Evolutionary conservation across 2,797 vertebrate genomes (phyloP), one percentile per base, ranked within the genome.

Genomic region (Pangasius djambal): DNA sequence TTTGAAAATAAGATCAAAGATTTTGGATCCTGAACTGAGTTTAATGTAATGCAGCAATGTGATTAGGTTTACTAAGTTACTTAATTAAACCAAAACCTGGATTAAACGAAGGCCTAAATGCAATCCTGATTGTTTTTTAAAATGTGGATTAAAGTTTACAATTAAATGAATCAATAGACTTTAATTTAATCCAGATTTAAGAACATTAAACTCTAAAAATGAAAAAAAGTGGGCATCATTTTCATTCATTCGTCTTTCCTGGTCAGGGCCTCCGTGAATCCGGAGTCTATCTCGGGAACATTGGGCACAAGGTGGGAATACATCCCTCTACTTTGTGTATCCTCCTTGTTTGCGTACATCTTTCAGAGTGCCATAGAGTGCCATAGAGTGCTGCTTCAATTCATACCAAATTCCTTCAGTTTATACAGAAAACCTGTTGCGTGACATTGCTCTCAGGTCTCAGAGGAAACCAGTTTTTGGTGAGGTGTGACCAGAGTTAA

Each of bases 391-490:
- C n/a, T 34, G 48, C 8, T 18, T 55, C 15, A 55, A 57, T 79
- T 50, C 75, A 15, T 55, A 2, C 18, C n/a, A 16, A 79, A 79
- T 79, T 63, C n/a, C n/a, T 25, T 28, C 63, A 72, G 74, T 59
- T 67, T 31, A 20, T 31, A 4, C 1, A 9, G 28, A 25, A 74
- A 89, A 88, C 89, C 83, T 72, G 91, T 77, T 61, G 18, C 31
- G 61, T 77, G n/a, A 69, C 89, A 86, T 90, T 87, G 37, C 61
- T 86, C n/a, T 8, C 44, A n/a, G 81, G 7, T 28, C 28, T 87
- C 52, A 44, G 1, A 6, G 65, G 31, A 55, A 86, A 89, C 67
- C 18, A 6, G 16, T 83, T 88, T 86, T 84, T 18, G 1, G 3
- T 55, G 48, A 87, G 78, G 78, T 67, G 59, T 86, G 61, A 70